Base-by-base conservation (phyloP, 2,113 vertebrate genomes). In the Paralichthys olivaceus region DNA sequence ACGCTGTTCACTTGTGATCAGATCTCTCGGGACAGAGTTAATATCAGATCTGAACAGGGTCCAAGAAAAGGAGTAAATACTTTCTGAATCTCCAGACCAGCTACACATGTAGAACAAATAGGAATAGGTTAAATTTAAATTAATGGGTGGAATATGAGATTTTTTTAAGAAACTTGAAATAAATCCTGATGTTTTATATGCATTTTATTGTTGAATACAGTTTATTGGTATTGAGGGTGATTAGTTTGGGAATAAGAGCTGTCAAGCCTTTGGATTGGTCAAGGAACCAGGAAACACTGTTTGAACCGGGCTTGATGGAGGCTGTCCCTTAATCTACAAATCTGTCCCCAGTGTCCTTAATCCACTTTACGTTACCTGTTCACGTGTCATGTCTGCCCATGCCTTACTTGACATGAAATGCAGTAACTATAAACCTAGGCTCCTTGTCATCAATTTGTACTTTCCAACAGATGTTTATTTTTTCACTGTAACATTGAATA, bases 331-430 rank as follows among this genome's bases (percentile, higher is more conserved):
- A 49, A 80, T 86, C 68, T 83, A 74, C 73, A 84, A 60, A 80
- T 86, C 62, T 84, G 56, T 76, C 82, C 78, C 77, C 75, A 84
- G 82, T 90, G 84, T 86, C 89, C 89, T 91, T 84, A 84, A 86
- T 75, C 47, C 60, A 45, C 60, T 61, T 81, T 79, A 85, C 88
- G 83, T 81, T 64, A 61, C 73, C 66, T 56, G 72, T 79, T 64
- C 64, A 84, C 76, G 83, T 81, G 80, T 86, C 72, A 69, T 49
- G 77, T 88, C 81, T 84, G 84, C 85, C 90, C 89, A 93, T 91
- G 93, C 93, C 93, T 94, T 94, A 93, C 79, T 81, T 90, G 66
- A 87, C 79, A 86, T 80, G 68, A 90, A 79, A 90, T 86, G 89
- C 90, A 93, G 91, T 87, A 85, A 91, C 73, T 64, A 20, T 51